phyloP scores from a whole-genome alignment of 2,113 vertebrate species.

The Cisticola juncidis region DNA sequence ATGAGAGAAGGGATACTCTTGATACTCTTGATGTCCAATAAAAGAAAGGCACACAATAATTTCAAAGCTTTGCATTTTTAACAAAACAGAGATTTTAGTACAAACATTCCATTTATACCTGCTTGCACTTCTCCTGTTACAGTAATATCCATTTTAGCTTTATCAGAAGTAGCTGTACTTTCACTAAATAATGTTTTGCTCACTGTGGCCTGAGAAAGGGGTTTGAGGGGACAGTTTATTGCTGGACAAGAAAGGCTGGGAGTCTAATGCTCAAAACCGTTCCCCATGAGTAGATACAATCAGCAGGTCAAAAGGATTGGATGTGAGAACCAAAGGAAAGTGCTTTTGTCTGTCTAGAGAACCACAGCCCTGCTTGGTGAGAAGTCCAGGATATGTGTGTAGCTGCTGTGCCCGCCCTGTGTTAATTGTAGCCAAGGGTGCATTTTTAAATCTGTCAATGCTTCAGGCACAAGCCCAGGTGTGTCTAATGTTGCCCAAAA shows the following conservation, averaged over 20 bases:
- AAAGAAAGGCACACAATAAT: background rate
- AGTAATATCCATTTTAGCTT: background rate
- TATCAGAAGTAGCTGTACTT: background rate
- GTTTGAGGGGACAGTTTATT: accelerated
- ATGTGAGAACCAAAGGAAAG: background rate
- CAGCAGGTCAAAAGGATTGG: background rate
- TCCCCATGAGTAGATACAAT: background rate
- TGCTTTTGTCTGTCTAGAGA: background rate
- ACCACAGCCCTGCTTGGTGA: accelerated
- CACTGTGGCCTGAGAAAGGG: background rate
- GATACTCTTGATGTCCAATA: background rate
- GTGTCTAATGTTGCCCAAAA: background rate
- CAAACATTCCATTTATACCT: background rate
- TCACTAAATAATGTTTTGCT: background rate
- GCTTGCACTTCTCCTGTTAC: background rate
- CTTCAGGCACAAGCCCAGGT: background rate
- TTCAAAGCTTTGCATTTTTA: background rate
- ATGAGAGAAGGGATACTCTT: background rate
- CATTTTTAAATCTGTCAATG: background rate
- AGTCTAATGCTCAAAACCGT: background rate
- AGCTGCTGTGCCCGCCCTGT: background rate
- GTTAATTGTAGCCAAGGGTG: background rate
- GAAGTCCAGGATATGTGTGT: background rate
- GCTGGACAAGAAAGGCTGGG: background rate
- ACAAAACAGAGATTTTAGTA: background rate